These are phyloP conservation scores for Sphaeridia pumilis DNA, from an alignment of 2,888 invertebrate genomes.

Conservation along the genomic window DNA sequence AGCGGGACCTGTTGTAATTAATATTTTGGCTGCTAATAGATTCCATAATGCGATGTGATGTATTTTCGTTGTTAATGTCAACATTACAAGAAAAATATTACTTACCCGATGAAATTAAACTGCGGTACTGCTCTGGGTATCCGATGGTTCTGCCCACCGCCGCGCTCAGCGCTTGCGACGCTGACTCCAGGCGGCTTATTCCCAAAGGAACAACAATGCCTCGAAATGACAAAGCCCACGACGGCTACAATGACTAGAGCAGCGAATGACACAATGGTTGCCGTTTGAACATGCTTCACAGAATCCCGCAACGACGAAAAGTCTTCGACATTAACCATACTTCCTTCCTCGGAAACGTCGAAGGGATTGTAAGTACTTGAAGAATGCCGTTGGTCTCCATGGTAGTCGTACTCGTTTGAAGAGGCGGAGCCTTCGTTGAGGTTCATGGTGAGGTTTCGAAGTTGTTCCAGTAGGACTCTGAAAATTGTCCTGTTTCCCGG, in stretches of 20 bases:
- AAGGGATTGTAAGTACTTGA: not conserved
- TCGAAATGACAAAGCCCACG: slow-evolving; percentile 5
- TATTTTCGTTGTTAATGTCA: too few species aligned
- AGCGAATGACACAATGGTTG: slow-evolving; percentile 7
- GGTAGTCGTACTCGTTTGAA: not conserved
- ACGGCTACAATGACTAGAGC: slow-evolving; percentile 9
- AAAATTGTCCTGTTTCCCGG: not conserved
- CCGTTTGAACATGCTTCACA: not conserved
- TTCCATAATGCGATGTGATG: too few species aligned
- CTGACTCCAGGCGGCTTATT: not conserved
- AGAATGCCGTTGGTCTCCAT: not conserved
- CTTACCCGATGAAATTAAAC: slow-evolving; percentile 13
- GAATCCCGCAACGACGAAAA: not conserved
- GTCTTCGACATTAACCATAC: not conserved
- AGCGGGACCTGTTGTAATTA: too few species aligned
- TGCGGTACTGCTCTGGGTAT: slow-evolving; percentile 1
- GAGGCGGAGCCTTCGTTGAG: too few species aligned
- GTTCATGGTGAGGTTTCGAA: not conserved
- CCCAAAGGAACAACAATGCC: slow-evolving; percentile 9
- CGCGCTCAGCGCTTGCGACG: not conserved
- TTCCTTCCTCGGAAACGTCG: too few species aligned
- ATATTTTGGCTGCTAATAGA: too few species aligned
- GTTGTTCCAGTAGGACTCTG: not conserved
- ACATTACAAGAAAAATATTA: too few species aligned
- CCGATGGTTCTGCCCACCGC: too few species aligned